Base-by-base conservation (phyloP, 2,888 invertebrate species). In the Ligdia adustata region DNA sequence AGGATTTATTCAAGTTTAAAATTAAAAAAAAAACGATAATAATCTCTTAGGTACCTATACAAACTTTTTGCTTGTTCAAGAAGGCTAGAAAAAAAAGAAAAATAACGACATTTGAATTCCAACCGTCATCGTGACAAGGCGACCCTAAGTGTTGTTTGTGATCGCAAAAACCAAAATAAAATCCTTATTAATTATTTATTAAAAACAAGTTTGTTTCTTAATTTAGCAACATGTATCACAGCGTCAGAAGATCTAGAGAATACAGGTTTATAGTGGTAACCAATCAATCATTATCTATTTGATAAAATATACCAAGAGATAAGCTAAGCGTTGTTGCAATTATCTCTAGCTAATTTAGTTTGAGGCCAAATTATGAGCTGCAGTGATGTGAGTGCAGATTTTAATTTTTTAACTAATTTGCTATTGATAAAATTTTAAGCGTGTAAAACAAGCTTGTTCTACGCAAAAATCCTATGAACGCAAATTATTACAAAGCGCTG, bases 201-300 rank as follows among this genome's bases (percentile, higher is more conserved):
- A 27, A 13, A 24, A 41, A 41, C 33, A 20, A 20, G 39, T 38
- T 48, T 20, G 20, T 11, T 14, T 15, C 16, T 22, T 28, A 33
- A 13, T 27, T 5, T 9, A 16, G 58, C 47, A 45, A 77, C 78
- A 79, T 79, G 75, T 72, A 64, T 77, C 6, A 35, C 47, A 41
- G 70, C 72, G 72, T 78, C 2, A 66, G 78, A 51, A 73, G 74
- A 64, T 79, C 77, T 26, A 69, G 76, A 55, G 81, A 85, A 58
- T 88, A 84, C 56, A 73, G 78, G 55, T 84, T 87, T 64, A 72
- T 80, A 55, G 77, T 86, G 84, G 88, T 87, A 66, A 50, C 54
- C 41, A 50, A 56, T 41, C 34, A 47, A 37, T 48, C 35, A 26
- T 7, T 62, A 68, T 63, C 58, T 49, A 62, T 65, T 24, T 31